Base-by-base conservation (phyloP, 2,888 invertebrate genomes). In the Romanomermis culicivorax region DNA sequence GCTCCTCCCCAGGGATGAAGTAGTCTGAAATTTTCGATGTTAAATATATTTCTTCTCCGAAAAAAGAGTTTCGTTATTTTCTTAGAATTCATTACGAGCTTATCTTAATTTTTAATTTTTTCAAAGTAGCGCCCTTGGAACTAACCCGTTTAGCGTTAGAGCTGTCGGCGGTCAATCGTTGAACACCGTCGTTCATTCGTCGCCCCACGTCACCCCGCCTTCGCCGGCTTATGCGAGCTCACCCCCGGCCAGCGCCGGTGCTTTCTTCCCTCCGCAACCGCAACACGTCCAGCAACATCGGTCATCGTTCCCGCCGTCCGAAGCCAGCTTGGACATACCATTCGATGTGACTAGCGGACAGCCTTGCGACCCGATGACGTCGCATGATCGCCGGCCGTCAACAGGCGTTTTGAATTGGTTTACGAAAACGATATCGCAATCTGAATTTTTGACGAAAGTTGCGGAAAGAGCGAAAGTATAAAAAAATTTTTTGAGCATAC, bases 361-460 rank as follows among this genome's bases (percentile, higher is more conserved):
- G 11, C 45, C 45, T 23, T n/a, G 4, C 17, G 23, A 23, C 23
- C 45, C 45, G 17, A 36, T 36, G 36, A 36, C 11, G 7, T 36
- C 36, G 36, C n/a, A n/a, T n/a, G n/a, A n/a, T n/a, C n/a, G n/a
- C n/a, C n/a, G n/a, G n/a, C n/a, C n/a, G n/a, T n/a, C n/a, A n/a
- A 36, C 50, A 29, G 51, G 20, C 11, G 4, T 11, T 2, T 25
- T 17, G 42, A 77, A 79, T 0, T 80, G 81, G 80, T 76, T 82
- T 66, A 79, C 78, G 65, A 80, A 79, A 20, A 80, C 80, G 0
- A 79, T 81, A 1, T 55, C 59, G 7, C 79, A 79, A 3, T 60
- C 61, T 24, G 26, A 26, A 24, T 42, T 57, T n/a, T 30, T 57
- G 50, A 78, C 78, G 51, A 76, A 77, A 63, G 80, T 82, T 11